Evolutionary conservation across 2,113 vertebrate species (phyloP).

Genomic region (Hippopotamus amphibius): DNA sequence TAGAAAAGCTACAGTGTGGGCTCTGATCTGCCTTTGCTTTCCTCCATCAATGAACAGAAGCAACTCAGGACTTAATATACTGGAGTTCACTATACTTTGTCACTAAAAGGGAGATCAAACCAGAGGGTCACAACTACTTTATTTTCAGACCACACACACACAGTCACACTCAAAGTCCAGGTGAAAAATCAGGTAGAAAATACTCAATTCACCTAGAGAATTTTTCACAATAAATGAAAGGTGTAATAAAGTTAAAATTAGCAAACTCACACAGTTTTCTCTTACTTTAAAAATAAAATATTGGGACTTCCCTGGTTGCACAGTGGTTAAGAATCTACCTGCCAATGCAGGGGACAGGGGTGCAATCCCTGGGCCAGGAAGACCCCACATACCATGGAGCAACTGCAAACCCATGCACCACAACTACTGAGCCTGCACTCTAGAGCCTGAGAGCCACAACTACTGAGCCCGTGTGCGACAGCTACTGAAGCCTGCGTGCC

Average conservation of each 20-base stretch:
- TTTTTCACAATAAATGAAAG: neutral
- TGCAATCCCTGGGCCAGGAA: no score
- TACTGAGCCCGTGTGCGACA: no score
- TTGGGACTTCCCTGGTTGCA: no score
- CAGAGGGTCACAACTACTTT: neutral
- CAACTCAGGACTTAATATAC: neutral
- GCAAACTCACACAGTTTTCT: neutral
- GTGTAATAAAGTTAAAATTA: neutral
- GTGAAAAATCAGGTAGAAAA: neutral
- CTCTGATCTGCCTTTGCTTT: neutral
- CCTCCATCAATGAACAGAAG: neutral
- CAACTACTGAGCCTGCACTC: no score
- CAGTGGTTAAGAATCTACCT: no score
- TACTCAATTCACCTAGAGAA: neutral
- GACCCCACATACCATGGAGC: no score
- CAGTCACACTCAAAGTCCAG: neutral
- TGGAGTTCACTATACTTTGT: neutral
- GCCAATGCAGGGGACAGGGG: no score
- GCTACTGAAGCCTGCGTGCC: no score
- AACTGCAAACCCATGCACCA: no score
- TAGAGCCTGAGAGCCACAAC: no score
- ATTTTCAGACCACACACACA: neutral
- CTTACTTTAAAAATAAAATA: neutral
- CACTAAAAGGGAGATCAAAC: neutral
- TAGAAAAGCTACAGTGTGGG: neutral